phyloP scores from a whole-genome alignment of 2,888 invertebrate species.

The Serrognathus titanus region DNA sequence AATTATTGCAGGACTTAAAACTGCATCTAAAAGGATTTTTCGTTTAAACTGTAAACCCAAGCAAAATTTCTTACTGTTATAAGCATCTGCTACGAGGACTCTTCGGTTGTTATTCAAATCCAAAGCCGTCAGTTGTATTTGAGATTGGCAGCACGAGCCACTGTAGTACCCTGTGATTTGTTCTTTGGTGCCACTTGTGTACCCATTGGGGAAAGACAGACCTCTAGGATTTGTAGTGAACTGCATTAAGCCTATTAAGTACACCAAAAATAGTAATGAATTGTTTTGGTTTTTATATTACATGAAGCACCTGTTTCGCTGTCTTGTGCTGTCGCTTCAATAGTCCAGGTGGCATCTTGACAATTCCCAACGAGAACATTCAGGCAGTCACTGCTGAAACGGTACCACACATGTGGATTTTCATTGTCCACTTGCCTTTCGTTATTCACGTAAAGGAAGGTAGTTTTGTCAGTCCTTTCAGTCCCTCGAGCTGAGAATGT shows the following conservation, averaged over 20 bases:
- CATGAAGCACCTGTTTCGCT: slow-evolving; percentile 54
- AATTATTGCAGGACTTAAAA: slow-evolving; percentile 51
- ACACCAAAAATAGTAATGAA: too few relatives aligned
- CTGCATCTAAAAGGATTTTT: slow-evolving; percentile 32
- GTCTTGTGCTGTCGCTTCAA: slow-evolving; percentile 67
- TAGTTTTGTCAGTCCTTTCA: slow-evolving; percentile 45
- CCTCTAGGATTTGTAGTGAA: slow-evolving; percentile 59
- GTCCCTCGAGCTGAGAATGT: slow-evolving; percentile 57
- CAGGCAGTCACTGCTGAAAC: slow-evolving; percentile 49
- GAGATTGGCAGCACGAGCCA: slow-evolving; percentile 70
- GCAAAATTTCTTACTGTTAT: slow-evolving; percentile 32
- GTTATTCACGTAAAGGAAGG: slow-evolving; percentile 47
- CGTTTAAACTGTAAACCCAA: not conserved
- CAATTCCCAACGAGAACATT: slow-evolving; percentile 53
- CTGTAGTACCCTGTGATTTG: slow-evolving; percentile 65
- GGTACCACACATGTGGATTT: slow-evolving; percentile 38
- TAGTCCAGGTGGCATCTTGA: slow-evolving; percentile 65
- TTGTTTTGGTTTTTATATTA: not conserved
- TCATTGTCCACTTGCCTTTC: slow-evolving; percentile 30
- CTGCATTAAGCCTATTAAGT: slow-evolving; percentile 54
- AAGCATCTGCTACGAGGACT: slow-evolving; percentile 60
- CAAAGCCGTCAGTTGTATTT: slow-evolving; percentile 63
- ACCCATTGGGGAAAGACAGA: slow-evolving; percentile 59
- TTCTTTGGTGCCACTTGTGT: slow-evolving; percentile 65
- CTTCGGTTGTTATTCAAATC: slow-evolving; percentile 67